These are phyloP conservation scores for Sitobion miscanthi DNA, from an alignment of 1,140 invertebrate genomes.

Conservation along the genomic window DNA sequence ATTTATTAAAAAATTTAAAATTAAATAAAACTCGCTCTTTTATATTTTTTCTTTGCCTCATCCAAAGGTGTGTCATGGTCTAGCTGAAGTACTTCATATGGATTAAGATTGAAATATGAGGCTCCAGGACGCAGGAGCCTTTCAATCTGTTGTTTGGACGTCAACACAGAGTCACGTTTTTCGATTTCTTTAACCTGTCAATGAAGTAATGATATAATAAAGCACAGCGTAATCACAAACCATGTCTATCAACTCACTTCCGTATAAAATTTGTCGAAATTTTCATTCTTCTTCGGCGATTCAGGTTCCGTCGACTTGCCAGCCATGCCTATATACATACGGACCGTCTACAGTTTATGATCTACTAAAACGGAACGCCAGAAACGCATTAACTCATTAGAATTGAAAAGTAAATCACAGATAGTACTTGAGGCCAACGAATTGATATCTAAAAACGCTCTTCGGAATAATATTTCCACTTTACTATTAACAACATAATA, in stretches of 20 bases:
- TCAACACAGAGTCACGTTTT: conserved; percentile 87
- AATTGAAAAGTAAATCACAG: background rate
- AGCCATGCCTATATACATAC: conserved; percentile 1
- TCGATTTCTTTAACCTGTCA: conserved; percentile 93
- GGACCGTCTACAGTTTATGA: background rate
- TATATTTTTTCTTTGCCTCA: conserved; percentile 96
- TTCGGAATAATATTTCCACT: background rate
- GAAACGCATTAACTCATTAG: background rate
- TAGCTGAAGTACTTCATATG: conserved; percentile 94
- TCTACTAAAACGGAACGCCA: background rate
- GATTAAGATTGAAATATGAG: conserved; percentile 96
- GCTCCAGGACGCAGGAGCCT: conserved; percentile 89
- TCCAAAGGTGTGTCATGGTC: conserved; percentile 88
- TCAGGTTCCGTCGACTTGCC: background rate
- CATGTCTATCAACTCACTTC: background rate
- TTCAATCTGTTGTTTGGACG: conserved; percentile 94
- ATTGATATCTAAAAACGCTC: background rate
- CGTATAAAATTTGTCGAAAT: conserved; percentile 46
- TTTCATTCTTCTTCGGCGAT: conserved; percentile 31
- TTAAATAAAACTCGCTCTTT: conserved; percentile 68
- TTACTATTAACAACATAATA: no score
- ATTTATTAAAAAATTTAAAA: background rate
- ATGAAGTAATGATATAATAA: background rate
- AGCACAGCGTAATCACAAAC: background rate
- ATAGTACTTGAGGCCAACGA: background rate